These are phyloP conservation scores for Catocala fraxini DNA, from an alignment of 2,888 invertebrate species.

Conservation along the genomic window DNA sequence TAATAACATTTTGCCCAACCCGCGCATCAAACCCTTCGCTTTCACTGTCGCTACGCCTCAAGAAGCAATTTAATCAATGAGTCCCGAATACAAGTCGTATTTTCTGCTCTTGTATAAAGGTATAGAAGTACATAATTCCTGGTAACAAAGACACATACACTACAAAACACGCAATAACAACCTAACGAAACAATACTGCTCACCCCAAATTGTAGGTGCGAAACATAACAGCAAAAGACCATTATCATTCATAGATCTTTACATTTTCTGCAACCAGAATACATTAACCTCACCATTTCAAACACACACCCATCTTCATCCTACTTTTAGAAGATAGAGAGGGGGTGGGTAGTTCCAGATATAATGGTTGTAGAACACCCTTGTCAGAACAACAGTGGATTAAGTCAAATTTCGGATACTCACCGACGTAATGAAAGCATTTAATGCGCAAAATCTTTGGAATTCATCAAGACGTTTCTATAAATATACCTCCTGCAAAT, in stretches of 20 bases:
- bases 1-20: too few relatives aligned
- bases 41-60: too few relatives aligned
- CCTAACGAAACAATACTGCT: slow-evolving; percentile 31
- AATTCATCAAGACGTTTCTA: slow-evolving; percentile 8
- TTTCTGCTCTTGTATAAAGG: background rate
- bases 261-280: slow-evolving; percentile 32
- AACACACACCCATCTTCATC: background rate
- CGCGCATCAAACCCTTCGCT: too few relatives aligned
- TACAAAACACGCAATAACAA: slow-evolving; percentile 21
- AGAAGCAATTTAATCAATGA: too few relatives aligned
- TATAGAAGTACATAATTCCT: background rate
- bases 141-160: slow-evolving; percentile 11
- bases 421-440: slow-evolving; percentile 15
- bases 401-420: slow-evolving; percentile 39
- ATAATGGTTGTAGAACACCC: slow-evolving; percentile 35
- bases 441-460: slow-evolving; percentile 13
- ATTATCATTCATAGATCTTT: slow-evolving; percentile 50
- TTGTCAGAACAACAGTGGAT: slow-evolving; percentile 45
- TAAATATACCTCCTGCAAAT: too few relatives aligned
- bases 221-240: slow-evolving; percentile 48
- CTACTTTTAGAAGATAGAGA: background rate
- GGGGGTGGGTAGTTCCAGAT: slow-evolving; percentile 12
- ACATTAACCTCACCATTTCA: background rate
- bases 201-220: slow-evolving; percentile 44
- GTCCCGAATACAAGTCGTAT: too few relatives aligned